Conservation (phyloP, 2,113 vertebrate genomes). For the Globicephala melas region DNA sequence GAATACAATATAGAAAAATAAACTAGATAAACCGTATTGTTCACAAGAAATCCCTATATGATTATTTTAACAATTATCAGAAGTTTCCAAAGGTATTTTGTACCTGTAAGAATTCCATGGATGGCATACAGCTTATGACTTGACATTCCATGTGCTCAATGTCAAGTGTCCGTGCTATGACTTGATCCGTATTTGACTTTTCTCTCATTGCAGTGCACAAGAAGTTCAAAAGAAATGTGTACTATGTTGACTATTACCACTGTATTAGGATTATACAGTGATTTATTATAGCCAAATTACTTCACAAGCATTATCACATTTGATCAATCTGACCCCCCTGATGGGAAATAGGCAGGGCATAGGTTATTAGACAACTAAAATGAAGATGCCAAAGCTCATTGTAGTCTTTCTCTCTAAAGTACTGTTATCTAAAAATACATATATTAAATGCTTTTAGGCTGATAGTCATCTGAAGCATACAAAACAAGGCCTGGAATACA, state of each 20-base stretch:
- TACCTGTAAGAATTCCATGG: not conserved
- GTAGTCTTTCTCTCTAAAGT: not conserved
- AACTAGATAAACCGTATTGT: not conserved
- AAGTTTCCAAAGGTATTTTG: not conserved
- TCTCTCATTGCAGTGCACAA: not conserved
- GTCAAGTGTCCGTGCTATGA: not conserved
- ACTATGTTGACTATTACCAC: not conserved
- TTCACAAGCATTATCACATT: constrained; percentile 31
- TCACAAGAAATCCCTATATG: not conserved
- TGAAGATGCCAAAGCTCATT: not conserved
- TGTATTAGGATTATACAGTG: not conserved
- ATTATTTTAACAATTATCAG: not conserved
- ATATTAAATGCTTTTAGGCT: not conserved
- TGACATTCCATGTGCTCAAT: not conserved
- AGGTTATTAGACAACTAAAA: constrained; percentile 2
- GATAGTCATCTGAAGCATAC: not conserved
- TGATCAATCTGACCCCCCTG: not conserved
- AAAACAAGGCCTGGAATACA: not conserved
- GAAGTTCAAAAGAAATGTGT: constrained; percentile 22
- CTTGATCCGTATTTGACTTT: constrained; percentile 7
- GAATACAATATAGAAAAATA: not conserved
- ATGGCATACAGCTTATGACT: not conserved
- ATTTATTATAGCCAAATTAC: constrained; percentile 24
- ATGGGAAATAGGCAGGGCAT: not conserved
- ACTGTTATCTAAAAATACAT: not conserved